phyloP scores from a whole-genome alignment of 2,797 vertebrate genomes.

The Cottoperca gobio region DNA sequence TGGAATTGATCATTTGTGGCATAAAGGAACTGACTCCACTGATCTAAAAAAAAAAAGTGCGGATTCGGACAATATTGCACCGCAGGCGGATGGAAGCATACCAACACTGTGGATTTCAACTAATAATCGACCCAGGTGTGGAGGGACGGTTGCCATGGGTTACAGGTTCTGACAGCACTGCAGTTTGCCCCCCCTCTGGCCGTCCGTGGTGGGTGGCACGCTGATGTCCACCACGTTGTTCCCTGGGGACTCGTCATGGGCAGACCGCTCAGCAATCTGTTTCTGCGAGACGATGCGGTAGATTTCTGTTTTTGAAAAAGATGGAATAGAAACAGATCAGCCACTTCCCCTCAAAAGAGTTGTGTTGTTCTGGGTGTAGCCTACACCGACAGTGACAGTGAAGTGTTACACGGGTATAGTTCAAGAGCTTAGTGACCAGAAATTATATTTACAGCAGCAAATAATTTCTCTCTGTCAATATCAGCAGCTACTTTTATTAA shows the following conservation, averaged over 20 bases:
- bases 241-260: conserved; percentile 95
- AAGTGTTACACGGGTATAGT: conserved; percentile 5
- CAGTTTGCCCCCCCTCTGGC: conserved; percentile 95
- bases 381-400: background rate
- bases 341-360: background rate
- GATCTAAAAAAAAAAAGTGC: conserved; percentile 57
- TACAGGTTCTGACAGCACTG: conserved; percentile 99
- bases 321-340: background rate
- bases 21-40: conserved; percentile 48
- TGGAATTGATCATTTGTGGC: conserved; percentile 51
- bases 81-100: conserved; percentile 59
- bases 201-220: conserved; percentile 95
- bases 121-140: conserved; percentile 74
- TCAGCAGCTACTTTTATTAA: background rate
- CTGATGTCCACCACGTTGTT: conserved; percentile 99
- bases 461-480: background rate
- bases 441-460: background rate
- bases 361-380: background rate
- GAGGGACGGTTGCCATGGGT: conserved; percentile 76
- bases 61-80: conserved; percentile 59
- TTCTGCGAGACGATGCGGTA: conserved; percentile 99
- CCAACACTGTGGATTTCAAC: conserved; percentile 72
- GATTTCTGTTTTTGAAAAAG: conserved; percentile 87
- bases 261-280: conserved; percentile 95
- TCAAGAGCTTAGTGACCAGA: background rate